Percentiles rank a stretch among this genome's conserved stretches.
Evolutionary conservation across 2,797 vertebrate species (phyloP).

Genomic region (Euthynnus affinis): DNA sequence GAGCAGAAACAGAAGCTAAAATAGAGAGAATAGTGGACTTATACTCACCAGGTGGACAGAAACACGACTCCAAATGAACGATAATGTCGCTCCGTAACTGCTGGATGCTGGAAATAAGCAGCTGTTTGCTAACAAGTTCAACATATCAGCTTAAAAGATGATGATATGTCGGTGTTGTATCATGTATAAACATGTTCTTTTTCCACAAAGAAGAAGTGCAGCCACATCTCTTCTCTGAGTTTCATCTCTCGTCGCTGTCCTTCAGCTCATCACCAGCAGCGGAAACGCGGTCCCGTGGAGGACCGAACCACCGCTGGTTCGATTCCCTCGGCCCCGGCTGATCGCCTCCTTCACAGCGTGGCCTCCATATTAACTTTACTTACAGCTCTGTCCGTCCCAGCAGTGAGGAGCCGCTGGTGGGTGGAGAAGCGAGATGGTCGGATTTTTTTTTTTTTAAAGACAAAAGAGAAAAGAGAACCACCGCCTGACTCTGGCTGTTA

Average conservation of each 20-base stretch:
- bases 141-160: no score
- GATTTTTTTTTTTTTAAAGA: constrained; percentile 43
- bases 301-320: constrained; percentile 38
- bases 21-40: no score
- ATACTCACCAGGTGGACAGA: no score
- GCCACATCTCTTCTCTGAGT: no score
- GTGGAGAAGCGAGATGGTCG: constrained; percentile 17
- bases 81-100: no score
- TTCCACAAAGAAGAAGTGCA: no score
- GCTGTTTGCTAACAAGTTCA: no score
- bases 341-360: constrained; percentile 44
- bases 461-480: constrained; percentile 53
- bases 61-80: no score
- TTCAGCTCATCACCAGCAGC: constrained; percentile 42
- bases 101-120: no score
- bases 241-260: constrained; percentile 23
- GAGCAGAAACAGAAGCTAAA: no score
- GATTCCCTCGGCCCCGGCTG: constrained; percentile 54
- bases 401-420: constrained; percentile 31
- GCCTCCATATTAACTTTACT: constrained; percentile 63
- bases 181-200: no score
- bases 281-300: constrained; percentile 25
- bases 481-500: constrained; percentile 72
- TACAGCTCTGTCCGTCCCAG: constrained; percentile 57
- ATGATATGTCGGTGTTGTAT: no score